A percentile compares a stretch with the other conserved stretches of the same genome.
phyloP scores from a whole-genome alignment of 2,113 vertebrate species.

The Alosa alosa region DNA sequence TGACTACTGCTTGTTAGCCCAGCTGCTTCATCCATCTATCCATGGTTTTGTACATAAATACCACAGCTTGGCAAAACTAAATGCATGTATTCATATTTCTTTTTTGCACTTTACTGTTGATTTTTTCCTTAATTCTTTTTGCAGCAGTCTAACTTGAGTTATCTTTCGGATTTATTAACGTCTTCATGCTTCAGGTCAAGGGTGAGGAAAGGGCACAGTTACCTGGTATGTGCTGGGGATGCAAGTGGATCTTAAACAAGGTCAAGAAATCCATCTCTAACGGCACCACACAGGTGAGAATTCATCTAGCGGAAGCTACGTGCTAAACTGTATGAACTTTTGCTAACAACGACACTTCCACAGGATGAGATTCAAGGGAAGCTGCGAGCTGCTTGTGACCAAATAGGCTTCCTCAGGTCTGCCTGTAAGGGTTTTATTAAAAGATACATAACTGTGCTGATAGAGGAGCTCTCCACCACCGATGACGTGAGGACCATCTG shows the following conservation, averaged over 20 bases:
- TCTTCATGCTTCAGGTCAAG: neutral
- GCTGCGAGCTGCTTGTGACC: conserved; percentile 36
- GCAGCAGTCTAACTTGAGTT: neutral
- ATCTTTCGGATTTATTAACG: neutral
- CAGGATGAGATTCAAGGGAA: conserved; percentile 30
- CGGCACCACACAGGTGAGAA: conserved; percentile 32
- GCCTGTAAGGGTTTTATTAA: conserved; percentile 45
- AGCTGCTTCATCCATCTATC: too few relatives aligned
- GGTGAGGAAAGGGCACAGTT: conserved; percentile 16
- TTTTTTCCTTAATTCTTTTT: neutral
- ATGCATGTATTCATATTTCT: too few relatives aligned
- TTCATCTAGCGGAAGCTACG: neutral
- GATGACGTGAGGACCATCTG: conserved; percentile 62
- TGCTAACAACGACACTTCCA: neutral
- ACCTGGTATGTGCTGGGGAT: conserved; percentile 56
- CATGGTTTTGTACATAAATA: neutral
- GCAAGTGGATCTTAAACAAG: conserved; percentile 56
- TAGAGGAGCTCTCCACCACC: conserved; percentile 57
- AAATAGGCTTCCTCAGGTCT: conserved; percentile 50
- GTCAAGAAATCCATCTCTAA: conserved; percentile 27
- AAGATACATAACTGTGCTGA: neutral
- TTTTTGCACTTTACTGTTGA: neutral
- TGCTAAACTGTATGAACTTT: neutral
- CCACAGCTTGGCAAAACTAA: too few relatives aligned
- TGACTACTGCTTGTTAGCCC: too few relatives aligned